Percentiles rank a stretch among this genome's conserved stretches.
Conservation (phyloP, 2,888 invertebrate genomes). For the Drosophila parthenogenetica region DNA sequence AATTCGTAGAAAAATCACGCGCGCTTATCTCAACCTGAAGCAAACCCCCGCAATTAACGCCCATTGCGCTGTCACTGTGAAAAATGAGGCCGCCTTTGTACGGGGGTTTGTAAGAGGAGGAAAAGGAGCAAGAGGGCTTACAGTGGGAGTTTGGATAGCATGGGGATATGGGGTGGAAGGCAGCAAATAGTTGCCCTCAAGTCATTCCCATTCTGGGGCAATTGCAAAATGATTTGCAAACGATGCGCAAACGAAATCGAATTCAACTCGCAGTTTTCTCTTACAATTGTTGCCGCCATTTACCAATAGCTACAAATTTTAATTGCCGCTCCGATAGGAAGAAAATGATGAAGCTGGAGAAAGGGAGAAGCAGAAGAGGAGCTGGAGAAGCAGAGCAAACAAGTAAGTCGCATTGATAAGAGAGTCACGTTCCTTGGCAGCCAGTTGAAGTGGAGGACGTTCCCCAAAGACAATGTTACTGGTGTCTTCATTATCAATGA, state of each 20-base stretch:
- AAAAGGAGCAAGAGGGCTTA: not conserved
- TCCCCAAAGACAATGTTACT: constrained; percentile 71
- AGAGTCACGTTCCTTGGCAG: constrained; percentile 78
- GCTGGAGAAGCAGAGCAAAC: constrained; percentile 8
- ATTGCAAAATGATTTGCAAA: constrained; percentile 78
- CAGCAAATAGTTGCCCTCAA: constrained; percentile 50
- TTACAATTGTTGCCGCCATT: constrained; percentile 46
- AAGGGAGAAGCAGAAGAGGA: constrained; percentile 2
- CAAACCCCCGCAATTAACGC: constrained; percentile 83
- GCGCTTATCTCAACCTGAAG: constrained; percentile 80
- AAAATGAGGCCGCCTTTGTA: constrained; percentile 54
- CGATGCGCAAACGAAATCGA: constrained; percentile 75
- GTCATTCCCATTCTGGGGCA: constrained; percentile 53
- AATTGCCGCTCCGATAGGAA: constrained; percentile 75
- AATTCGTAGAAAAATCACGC: constrained; percentile 82
- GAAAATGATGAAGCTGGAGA: not conserved
- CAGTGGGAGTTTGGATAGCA: not conserved
- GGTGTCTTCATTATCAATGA: constrained; percentile 83
- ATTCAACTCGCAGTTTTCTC: constrained; percentile 37
- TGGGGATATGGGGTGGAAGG: not conserved
- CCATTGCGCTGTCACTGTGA: constrained; percentile 80
- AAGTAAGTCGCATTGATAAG: constrained; percentile 80
- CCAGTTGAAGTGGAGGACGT: constrained; percentile 44
- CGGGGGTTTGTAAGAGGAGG: not conserved
- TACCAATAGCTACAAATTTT: constrained; percentile 79